phyloP scores from a whole-genome alignment of 2,113 vertebrate species.

The Psilopsiagon aurifrons region DNA sequence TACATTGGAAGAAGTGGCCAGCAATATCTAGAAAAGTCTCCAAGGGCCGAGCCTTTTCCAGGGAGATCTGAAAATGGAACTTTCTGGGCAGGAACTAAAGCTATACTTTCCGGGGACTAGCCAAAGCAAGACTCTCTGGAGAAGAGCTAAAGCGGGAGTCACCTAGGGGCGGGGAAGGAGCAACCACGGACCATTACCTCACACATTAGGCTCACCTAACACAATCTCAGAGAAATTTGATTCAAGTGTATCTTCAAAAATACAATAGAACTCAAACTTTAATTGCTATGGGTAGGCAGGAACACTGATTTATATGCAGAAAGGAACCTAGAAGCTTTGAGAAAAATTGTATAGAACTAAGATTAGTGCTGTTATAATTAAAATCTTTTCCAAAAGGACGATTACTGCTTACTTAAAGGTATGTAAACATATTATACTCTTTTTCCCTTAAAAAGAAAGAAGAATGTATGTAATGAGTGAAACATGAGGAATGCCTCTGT shows the following conservation, averaged over 20 bases:
- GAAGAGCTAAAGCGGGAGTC: too few relatives aligned
- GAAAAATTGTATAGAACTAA: background rate
- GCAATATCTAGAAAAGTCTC: too few relatives aligned
- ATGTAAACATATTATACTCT: background rate
- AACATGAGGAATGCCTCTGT: background rate
- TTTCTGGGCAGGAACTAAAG: too few relatives aligned
- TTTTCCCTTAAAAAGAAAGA: background rate
- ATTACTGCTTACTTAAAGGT: slow-evolving; percentile 11
- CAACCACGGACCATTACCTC: too few relatives aligned
- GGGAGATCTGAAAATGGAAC: too few relatives aligned
- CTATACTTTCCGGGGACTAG: too few relatives aligned
- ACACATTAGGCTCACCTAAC: too few relatives aligned
- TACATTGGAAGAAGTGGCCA: too few relatives aligned
- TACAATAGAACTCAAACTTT: background rate
- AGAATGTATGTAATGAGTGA: background rate
- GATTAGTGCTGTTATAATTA: background rate
- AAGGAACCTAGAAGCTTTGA: background rate
- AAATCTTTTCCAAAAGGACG: background rate
- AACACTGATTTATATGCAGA: background rate
- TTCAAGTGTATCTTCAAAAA: background rate
- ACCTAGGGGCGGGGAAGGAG: too few relatives aligned
- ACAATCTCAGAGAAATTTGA: background rate
- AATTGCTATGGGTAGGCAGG: background rate
- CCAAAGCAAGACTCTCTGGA: too few relatives aligned
- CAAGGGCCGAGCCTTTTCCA: too few relatives aligned